Evolutionary conservation across 2,797 vertebrate genomes (phyloP).

Genomic region (Acestrorhynchus altus): DNA sequence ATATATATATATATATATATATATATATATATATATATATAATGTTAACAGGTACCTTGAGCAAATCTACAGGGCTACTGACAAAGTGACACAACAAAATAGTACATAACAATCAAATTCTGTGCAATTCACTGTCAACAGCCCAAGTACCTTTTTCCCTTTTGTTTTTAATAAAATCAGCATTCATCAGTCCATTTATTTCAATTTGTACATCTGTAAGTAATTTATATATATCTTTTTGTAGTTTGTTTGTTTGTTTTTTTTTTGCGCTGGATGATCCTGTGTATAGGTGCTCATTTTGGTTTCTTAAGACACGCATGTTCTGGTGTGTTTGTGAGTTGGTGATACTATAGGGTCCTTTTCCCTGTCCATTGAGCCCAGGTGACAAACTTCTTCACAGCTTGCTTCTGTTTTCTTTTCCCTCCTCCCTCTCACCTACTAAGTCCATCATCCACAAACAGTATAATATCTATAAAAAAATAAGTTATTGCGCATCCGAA

Average conservation of each 20-base stretch:
- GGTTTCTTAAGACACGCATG: constrained; percentile 71
- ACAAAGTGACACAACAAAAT: constrained; percentile 56
- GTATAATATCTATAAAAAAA: constrained; percentile 81
- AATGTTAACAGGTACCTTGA: constrained; percentile 56
- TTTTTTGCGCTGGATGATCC: constrained; percentile 65
- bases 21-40: no score
- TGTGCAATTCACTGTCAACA: constrained; percentile 58
- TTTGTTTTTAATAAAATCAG: constrained; percentile 36
- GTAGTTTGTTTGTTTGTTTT: constrained; percentile 15
- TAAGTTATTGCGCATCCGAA: constrained; percentile 87
- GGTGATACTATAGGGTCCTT: constrained; percentile 65
- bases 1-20: no score
- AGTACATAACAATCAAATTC: constrained; percentile 48
- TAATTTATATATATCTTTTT: neutral
- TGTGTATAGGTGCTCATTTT: constrained; percentile 73
- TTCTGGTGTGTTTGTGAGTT: constrained; percentile 65
- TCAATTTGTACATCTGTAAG: constrained; percentile 47
- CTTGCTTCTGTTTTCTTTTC: constrained; percentile 68
- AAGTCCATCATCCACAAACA: constrained; percentile 57
- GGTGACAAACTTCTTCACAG: constrained; percentile 79
- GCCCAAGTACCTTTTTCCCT: constrained; percentile 48
- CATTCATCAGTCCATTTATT: constrained; percentile 54
- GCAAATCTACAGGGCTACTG: constrained; percentile 50
- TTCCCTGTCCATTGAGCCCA: constrained; percentile 37
- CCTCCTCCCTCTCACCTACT: constrained; percentile 40